Base-by-base conservation (phyloP, 2,797 vertebrate genomes). In the Eulemur rubriventer region DNA sequence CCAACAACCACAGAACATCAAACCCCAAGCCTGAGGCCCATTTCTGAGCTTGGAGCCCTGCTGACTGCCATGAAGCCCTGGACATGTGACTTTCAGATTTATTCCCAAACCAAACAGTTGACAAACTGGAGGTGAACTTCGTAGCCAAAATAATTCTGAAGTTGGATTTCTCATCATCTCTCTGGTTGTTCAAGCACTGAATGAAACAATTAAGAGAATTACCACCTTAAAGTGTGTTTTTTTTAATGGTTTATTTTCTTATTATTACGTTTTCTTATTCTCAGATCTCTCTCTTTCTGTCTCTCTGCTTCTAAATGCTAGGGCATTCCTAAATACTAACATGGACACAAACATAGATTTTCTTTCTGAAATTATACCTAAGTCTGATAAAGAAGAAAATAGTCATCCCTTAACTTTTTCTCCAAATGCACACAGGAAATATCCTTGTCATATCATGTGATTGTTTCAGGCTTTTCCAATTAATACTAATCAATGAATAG, bases 351-450 rank as follows among this genome's bases (percentile, higher is more conserved):
- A 72, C n/a, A 90, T 20, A 61, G 2, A 48, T 59, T 85, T 79
- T 90, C 16, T 76, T 86, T 82, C 46, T 73, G n/a, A 96, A 96
- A 76, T 76, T 69, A 43, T 72, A 75, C 80, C 8, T 43, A 30
- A n/a, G 10, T 52, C 41, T 75, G 75, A 63, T 78, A 86, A 94
- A 75, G 26, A 70, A 55, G 6, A 70, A 46, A 30, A 33, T 33
- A 79, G 14, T 35, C 55, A 72, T 6, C 11, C 10, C 35, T 82
- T 57, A 75, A 35, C 0, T 55, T 90, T 76, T 89, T 81, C 24
- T 76, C 24, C 41, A 93, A 57, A 65, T 52, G 41, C 18, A 38
- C 17, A 84, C n/a, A 86, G 7, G 22, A 52, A 65, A 35, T 92
- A 30, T 50, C 43, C 55, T 50, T 52, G 12, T 72, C 57, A 43